phyloP scores from a whole-genome alignment of 1,140 invertebrate genomes.

The Drosophila varians region DNA sequence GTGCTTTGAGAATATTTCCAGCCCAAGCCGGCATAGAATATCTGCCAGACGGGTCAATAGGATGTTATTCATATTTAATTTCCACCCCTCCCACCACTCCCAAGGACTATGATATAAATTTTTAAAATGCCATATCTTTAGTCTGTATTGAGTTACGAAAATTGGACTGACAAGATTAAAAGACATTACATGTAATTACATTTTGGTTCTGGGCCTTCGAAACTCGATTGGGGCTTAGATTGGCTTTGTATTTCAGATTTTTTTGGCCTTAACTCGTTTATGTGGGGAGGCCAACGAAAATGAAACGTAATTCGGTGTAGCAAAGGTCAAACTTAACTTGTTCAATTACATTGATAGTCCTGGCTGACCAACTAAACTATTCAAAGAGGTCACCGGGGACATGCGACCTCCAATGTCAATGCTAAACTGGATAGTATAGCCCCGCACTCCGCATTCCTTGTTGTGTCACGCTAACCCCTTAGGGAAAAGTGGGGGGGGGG shows the following conservation, averaged over 20 bases:
- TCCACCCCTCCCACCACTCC: slow-evolving; percentile 9
- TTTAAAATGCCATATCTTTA: slow-evolving; percentile 35
- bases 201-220: slow-evolving; percentile 13
- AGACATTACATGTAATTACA: slow-evolving; percentile 23
- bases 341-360: slow-evolving; percentile 11
- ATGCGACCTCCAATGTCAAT: slow-evolving; percentile 47
- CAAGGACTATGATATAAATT: slow-evolving; percentile 20
- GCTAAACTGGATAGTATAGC: slow-evolving; percentile 9
- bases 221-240: slow-evolving; percentile 2
- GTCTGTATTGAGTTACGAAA: slow-evolving; percentile 25
- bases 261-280: neutral
- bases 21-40: slow-evolving; percentile 2
- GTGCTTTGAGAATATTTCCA: slow-evolving; percentile 3
- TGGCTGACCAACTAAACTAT: slow-evolving; percentile 3
- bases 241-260: neutral
- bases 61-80: slow-evolving; percentile 66
- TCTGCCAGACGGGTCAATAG: slow-evolving; percentile 57
- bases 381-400: slow-evolving; percentile 28
- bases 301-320: neutral
- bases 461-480: slow-evolving; percentile 11
- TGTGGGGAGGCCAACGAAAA: no score
- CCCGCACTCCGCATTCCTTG: slow-evolving; percentile 22
- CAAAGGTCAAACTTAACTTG: neutral
- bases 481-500: neutral
- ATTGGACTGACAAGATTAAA: slow-evolving; percentile 14